Evolutionary conservation across 92 coral and sea anemone genomes (phyloP).

Genomic region (Epizoanthus rinbou): DNA sequence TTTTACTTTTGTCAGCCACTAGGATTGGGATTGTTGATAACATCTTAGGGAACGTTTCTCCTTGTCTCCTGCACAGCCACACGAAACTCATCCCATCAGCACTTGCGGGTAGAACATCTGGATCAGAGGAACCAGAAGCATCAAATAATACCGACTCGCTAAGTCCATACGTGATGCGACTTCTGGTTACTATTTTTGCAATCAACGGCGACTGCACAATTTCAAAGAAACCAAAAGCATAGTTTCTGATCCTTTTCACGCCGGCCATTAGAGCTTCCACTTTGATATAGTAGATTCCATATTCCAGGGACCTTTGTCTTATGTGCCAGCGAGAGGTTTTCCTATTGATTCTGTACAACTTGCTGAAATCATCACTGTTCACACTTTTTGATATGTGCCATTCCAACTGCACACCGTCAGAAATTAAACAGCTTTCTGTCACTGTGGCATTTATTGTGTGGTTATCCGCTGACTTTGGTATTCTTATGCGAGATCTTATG

Average conservation of each 20-base stretch:
- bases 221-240: conserved; percentile 38
- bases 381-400: conserved; percentile 14
- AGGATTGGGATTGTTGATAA: not conserved
- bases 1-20: not conserved
- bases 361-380: not conserved
- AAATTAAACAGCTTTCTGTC: not conserved
- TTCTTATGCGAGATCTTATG: not conserved
- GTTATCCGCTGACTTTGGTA: not conserved
- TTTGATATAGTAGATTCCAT: conserved; percentile 26
- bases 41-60: not conserved
- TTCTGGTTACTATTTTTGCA: conserved; percentile 3
- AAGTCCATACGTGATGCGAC: conserved; percentile 2
- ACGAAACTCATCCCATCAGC: conserved; percentile 18
- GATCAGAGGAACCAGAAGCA: conserved; percentile 34
- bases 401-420: not conserved
- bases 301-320: conserved; percentile 19
- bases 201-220: conserved; percentile 8
- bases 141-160: conserved; percentile 21
- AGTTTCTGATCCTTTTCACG: conserved; percentile 22
- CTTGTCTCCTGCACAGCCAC: conserved; percentile 30
- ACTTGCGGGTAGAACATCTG: conserved; percentile 25
- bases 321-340: not conserved
- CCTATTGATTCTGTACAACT: not conserved
- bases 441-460: conserved; percentile 1
- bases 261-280: conserved; percentile 16